Evolutionary conservation across 2,888 invertebrate species (phyloP).

Genomic region (Lomographa bimaculata): DNA sequence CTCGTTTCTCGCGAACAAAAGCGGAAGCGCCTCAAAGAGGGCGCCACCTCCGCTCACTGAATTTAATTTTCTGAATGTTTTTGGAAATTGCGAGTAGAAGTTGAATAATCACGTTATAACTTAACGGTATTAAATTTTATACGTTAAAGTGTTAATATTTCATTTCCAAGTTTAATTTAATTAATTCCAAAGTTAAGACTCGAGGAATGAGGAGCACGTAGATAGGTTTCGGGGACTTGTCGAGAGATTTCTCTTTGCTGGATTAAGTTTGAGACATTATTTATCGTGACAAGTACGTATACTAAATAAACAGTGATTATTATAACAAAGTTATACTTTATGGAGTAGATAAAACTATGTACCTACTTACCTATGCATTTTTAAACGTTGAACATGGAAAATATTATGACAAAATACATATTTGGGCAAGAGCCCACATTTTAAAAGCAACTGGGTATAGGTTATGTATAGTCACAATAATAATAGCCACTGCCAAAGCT

Average conservation of each 20-base stretch:
- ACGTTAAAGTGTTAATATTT: constrained; percentile 84
- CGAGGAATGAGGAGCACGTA: constrained; percentile 45
- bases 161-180: constrained; percentile 84
- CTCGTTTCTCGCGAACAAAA: constrained; percentile 59
- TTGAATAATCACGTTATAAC: constrained; percentile 84
- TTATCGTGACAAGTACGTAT: too few species aligned
- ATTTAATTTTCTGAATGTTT: constrained; percentile 82
- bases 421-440: too few species aligned
- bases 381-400: too few species aligned
- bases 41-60: constrained; percentile 65
- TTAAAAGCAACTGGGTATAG: too few species aligned
- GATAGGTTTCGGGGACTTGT: constrained; percentile 48
- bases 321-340: too few species aligned
- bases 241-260: constrained; percentile 41
- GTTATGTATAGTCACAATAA: too few species aligned
- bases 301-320: too few species aligned
- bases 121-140: constrained; percentile 83
- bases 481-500: too few species aligned
- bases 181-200: constrained; percentile 78
- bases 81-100: constrained; percentile 74
- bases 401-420: too few species aligned
- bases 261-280: constrained; percentile 4
- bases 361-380: too few species aligned
- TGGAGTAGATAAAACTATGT: too few species aligned
- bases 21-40: constrained; percentile 68